Evolutionary conservation across 2,888 invertebrate genomes (phyloP).

Genomic region (Mythimna pallens): DNA sequence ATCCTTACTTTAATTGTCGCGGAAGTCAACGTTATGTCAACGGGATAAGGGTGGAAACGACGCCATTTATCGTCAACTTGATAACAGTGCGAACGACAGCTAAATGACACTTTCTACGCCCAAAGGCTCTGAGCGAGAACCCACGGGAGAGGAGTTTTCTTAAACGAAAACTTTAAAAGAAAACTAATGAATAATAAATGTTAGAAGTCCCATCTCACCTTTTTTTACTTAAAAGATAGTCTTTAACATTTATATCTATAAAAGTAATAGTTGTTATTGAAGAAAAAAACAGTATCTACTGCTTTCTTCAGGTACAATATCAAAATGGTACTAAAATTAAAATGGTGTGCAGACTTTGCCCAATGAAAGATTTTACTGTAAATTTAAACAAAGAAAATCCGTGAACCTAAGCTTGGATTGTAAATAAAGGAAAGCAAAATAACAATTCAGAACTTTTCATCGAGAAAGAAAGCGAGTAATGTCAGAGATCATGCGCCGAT

Average conservation of each 20-base stretch:
- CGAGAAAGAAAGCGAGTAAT: conserved; percentile 45
- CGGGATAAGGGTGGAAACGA: conserved; percentile 42
- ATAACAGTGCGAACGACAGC: conserved; percentile 36
- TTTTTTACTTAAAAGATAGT: conserved; percentile 1
- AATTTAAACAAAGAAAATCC: not conserved
- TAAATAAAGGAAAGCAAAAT: not conserved
- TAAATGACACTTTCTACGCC: conserved; percentile 23
- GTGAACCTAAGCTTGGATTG: not conserved
- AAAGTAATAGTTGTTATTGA: not conserved
- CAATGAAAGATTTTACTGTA: not conserved
- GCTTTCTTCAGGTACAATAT: not conserved
- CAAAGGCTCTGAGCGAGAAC: not conserved
- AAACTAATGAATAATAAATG: conserved; percentile 24
- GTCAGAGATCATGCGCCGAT: conserved; percentile 44
- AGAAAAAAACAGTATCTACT: not conserved
- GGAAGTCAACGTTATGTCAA: conserved; percentile 26
- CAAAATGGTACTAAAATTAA: not conserved
- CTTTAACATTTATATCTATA: not conserved
- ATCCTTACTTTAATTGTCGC: conserved; percentile 20
- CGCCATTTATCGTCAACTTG: conserved; percentile 32
- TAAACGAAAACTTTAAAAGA: conserved; percentile 10
- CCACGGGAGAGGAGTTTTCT: conserved; percentile 15
- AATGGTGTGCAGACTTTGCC: not conserved
- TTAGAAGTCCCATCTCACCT: not conserved
- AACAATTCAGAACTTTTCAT: conserved; percentile 23